Conservation (phyloP, 1,140 invertebrate species). For the Apis mellifera region DNA sequence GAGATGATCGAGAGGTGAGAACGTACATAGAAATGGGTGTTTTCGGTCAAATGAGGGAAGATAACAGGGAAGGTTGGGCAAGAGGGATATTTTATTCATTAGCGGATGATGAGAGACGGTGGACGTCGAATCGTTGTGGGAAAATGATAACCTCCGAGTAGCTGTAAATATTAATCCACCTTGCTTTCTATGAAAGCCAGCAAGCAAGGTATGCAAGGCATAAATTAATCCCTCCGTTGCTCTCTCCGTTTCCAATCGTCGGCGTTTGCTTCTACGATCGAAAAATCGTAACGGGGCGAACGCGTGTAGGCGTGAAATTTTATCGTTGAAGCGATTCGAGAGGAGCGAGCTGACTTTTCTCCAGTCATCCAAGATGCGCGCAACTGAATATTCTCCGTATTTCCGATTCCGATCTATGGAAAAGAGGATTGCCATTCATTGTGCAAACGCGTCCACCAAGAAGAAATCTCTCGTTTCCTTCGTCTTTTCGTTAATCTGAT, state of each 20-base stretch:
- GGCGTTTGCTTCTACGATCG: neutral
- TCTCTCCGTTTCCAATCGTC: neutral
- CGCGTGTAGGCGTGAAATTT: no score
- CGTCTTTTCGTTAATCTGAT: no score
- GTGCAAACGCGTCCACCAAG: neutral
- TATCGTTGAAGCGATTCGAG: no score
- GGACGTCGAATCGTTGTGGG: neutral
- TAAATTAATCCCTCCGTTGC: neutral
- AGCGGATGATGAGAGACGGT: no score
- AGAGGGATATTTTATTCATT: neutral
- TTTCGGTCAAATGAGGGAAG: neutral
- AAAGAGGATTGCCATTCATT: constrained; percentile 8
- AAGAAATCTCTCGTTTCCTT: constrained; percentile 3
- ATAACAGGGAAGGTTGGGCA: neutral
- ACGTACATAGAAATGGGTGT: neutral
- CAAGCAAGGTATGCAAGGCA: no score
- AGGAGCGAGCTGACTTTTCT: no score
- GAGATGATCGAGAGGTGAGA: constrained; percentile 18
- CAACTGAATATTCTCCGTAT: constrained; percentile 21
- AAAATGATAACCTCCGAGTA: neutral
- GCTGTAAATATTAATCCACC: neutral
- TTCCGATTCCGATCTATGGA: constrained; percentile 47
- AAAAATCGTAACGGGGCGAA: neutral
- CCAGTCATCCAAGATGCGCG: no score
- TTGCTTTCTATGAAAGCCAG: neutral